A percentile compares a stretch with the other conserved stretches of the same genome.
These are phyloP conservation scores for Leucophora obtusa DNA, from an alignment of 2,888 invertebrate genomes.

Conservation along the genomic window DNA sequence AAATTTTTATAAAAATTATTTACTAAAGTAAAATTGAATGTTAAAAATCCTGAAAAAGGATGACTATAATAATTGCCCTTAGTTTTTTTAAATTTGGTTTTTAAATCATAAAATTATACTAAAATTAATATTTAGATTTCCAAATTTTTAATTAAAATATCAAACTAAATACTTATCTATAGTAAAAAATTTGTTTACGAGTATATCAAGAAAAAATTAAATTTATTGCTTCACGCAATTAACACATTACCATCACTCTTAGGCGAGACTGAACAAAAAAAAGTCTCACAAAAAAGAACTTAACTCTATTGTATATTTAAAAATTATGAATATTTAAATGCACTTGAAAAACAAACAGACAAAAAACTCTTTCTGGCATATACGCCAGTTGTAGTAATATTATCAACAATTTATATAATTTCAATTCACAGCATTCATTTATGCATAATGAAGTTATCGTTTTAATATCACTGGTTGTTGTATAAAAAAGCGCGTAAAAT, in stretches of 20 bases:
- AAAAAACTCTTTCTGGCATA: conserved; percentile 15
- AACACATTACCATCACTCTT: conserved; percentile 71
- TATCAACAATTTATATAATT: background rate
- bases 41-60: no score
- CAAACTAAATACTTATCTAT: conserved; percentile 36
- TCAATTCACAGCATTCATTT: conserved; percentile 18
- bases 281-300: conserved; percentile 1
- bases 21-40: no score
- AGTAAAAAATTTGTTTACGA: conserved; percentile 20
- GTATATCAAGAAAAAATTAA: conserved; percentile 43
- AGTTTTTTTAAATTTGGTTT: no score
- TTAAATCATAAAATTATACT: no score
- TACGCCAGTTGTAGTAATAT: background rate
- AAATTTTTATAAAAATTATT: no score
- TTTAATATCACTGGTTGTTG: conserved; percentile 44
- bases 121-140: background rate
- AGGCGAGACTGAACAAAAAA: conserved; percentile 5
- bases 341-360: conserved; percentile 49
- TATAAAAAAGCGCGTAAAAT: conserved; percentile 39
- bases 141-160: conserved; percentile 39
- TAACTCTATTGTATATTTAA: conserved; percentile 27
- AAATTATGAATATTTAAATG: conserved; percentile 59
- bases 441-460: conserved; percentile 51
- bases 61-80: no score
- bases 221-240: conserved; percentile 75